Evolutionary conservation across 2,797 vertebrate species (phyloP), one percentile per base, ranked within the genome.

Genomic region (Diplodus sargus): DNA sequence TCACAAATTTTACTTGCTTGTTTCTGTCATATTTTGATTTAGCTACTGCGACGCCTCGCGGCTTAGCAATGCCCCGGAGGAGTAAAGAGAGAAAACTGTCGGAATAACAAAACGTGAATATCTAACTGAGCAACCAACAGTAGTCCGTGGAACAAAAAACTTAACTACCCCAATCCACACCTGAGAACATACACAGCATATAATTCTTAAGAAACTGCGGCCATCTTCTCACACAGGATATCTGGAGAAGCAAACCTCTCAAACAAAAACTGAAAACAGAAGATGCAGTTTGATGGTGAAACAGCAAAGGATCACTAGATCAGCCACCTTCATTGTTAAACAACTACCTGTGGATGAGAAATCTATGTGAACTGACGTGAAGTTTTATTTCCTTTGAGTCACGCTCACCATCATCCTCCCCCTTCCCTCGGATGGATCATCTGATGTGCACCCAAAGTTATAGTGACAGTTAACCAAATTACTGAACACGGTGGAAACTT

Each of bases 21-120:
- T 34, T 61, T 75, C 53, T 20, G 30, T 47, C 20, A 39, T 49
- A 53, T 52, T 74, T 42, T 74, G 12, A 48, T 73, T 65, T 67
- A 18, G 53, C 28, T 45, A 20, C 56, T 65, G 42, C 34, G 68
- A 61, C 59, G 70, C 28, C 42, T 45, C 42, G 15, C 30, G 53
- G 63, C 65, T 56, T 10, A 25, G 48, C 48, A 74, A 63, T 12
- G 2, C 20, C 48, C 25, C 22, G 14, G 62, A 23, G 30, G 53
- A 43, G 16, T 49, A 43, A 71, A 70, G 2, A 60, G 43, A 61
- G 43, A 34, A 28, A 53, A 53, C 64, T 9, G n/a, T 52, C 18
- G 28, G 11, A 30, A 60, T 30, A 28, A 47, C 25, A 9, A 59
- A 56, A 58, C 8, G 22, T 42, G 17, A 42, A 71, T 18, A 1